Percentiles rank a stretch among this genome's conserved stretches.
Evolutionary conservation across 2,797 vertebrate genomes (phyloP).

Genomic region (Fistularia tabacaria): DNA sequence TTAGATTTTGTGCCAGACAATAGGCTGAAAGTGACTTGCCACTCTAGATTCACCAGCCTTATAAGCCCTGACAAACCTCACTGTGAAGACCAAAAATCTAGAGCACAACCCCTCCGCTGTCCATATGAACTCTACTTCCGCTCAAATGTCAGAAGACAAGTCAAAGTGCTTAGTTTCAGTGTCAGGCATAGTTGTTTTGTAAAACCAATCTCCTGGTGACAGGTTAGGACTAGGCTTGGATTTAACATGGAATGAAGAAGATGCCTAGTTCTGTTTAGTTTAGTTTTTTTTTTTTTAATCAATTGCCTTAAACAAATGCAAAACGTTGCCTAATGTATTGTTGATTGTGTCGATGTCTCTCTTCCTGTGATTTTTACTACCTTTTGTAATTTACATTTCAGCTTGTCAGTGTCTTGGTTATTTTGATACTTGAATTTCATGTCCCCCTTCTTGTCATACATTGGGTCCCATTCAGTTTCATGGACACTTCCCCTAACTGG

Average conservation of each 20-base stretch:
- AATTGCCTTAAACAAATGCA: slow-evolving; percentile 74
- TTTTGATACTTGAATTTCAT: slow-evolving; percentile 79
- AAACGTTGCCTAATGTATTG: slow-evolving; percentile 75
- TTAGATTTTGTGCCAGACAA: slow-evolving; percentile 70
- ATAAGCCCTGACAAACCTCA: slow-evolving; percentile 70
- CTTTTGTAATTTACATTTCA: slow-evolving; percentile 66
- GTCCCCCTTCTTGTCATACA: slow-evolving; percentile 41
- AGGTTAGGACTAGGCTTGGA: slow-evolving; percentile 62
- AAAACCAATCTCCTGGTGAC: slow-evolving; percentile 50
- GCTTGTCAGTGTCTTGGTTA: slow-evolving; percentile 66
- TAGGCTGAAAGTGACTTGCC: slow-evolving; percentile 60
- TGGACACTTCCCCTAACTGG: slow-evolving; percentile 40
- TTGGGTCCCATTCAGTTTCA: slow-evolving; percentile 48
- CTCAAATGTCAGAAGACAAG: slow-evolving; percentile 64
- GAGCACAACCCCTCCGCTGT: slow-evolving; percentile 65
- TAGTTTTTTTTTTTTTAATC: slow-evolving; percentile 59
- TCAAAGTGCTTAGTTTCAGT: slow-evolving; percentile 64
- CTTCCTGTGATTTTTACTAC: slow-evolving; percentile 69
- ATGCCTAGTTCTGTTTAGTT: slow-evolving; percentile 62
- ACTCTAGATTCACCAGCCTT: slow-evolving; percentile 60
- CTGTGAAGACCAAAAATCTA: slow-evolving; percentile 73
- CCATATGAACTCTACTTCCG: slow-evolving; percentile 60
- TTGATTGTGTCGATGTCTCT: slow-evolving; percentile 63
- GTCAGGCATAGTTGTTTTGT: slow-evolving; percentile 63
- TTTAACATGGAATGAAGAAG: slow-evolving; percentile 74